Evolutionary conservation across 2,888 invertebrate species (phyloP).

Genomic region (Tenthredo amoena): DNA sequence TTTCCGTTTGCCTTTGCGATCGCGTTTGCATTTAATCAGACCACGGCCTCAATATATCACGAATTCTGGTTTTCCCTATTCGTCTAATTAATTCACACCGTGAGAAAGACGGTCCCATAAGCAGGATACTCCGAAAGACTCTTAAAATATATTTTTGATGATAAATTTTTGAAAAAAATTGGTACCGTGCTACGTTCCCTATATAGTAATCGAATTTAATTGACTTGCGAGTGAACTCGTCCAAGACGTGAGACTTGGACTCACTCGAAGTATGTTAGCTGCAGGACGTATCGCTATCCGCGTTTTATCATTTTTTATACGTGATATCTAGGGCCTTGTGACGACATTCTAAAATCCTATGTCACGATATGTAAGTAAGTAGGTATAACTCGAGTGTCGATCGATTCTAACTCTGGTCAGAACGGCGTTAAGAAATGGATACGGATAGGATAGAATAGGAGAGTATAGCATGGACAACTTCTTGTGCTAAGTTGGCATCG

Average conservation of each 20-base stretch:
- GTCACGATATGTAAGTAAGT: not conserved
- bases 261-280: not conserved
- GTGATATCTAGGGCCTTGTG: not conserved
- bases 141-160: not conserved
- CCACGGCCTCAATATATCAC: not conserved
- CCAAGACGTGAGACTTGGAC: not conserved
- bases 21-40: not conserved
- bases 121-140: not conserved
- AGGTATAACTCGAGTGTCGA: not conserved
- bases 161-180: not conserved
- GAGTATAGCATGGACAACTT: not conserved
- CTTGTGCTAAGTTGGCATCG: constrained; percentile 53
- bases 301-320: not conserved
- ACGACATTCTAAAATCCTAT: not conserved
- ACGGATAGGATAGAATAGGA: not conserved
- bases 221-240: not conserved
- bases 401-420: not conserved
- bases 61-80: not conserved
- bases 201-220: not conserved
- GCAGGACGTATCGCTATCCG: not conserved
- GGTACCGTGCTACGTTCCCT: not conserved
- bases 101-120: not conserved
- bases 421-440: constrained; percentile 15
- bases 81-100: not conserved
- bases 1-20: not conserved